phyloP scores from a whole-genome alignment of 2,113 vertebrate genomes.

The Ginglymostoma cirratum region DNA sequence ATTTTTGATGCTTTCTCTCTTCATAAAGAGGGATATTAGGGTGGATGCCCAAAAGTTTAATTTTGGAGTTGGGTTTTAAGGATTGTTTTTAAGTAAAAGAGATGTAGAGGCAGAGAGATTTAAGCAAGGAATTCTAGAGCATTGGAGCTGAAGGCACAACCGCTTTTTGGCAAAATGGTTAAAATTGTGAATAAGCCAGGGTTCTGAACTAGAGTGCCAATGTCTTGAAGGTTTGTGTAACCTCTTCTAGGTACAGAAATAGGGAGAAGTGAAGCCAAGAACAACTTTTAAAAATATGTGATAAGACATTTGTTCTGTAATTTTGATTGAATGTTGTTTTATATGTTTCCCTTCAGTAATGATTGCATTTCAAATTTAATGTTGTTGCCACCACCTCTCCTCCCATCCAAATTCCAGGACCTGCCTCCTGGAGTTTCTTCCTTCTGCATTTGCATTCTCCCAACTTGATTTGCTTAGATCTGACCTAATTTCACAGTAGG shows the following conservation, averaged over 20 bases:
- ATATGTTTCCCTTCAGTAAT: no score
- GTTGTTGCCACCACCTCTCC: no score
- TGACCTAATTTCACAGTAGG: no score
- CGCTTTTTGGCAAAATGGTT: background rate
- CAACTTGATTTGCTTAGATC: no score
- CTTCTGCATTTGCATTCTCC: no score
- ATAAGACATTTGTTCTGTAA: no score
- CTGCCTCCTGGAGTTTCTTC: no score
- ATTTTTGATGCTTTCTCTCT: no score
- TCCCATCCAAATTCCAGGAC: no score
- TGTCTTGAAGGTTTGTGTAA: background rate
- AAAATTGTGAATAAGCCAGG: background rate
- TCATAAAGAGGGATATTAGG: background rate
- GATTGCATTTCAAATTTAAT: no score
- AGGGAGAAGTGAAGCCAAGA: background rate
- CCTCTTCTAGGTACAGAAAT: background rate
- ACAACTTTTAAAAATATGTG: background rate
- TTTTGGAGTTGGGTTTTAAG: background rate
- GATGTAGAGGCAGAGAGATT: background rate
- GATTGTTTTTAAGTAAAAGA: background rate
- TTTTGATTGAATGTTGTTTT: no score
- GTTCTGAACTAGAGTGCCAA: background rate
- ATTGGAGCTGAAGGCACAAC: background rate
- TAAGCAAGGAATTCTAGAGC: background rate
- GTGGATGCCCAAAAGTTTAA: background rate